Evolutionary conservation across 1,140 invertebrate genomes (phyloP), one percentile per base, ranked within the genome.

Genomic region (Eubasilissa regina): DNA sequence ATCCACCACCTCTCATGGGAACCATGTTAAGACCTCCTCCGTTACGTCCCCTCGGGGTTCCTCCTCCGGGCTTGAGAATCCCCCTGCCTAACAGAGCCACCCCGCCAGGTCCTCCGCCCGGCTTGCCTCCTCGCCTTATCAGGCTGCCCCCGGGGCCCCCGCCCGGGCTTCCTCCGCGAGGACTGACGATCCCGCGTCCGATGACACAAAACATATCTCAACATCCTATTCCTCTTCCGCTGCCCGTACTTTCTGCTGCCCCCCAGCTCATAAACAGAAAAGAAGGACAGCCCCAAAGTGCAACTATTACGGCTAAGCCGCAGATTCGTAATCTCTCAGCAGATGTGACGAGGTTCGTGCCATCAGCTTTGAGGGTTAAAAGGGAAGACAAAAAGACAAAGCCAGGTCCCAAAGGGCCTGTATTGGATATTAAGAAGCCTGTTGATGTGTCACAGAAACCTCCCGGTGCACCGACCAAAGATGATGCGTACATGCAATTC

Each of bases 401-500:
- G 87, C 45, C 79, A 78, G 83, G 66, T 83, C 84, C 3, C 86
- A 91, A 80, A 86, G 85, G 68, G 82, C 77, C 9, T 89, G 86
- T 84, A 86, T 84, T 81, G 85, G 85, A 84, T 85, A 81, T 70
- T 86, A 87, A 87, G 81, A 83, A 80, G 68, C 60, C 56, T 1
- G 56, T 58, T 15, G 79, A 81, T 47, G 74, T 25, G 6, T 17
- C 45, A 44, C 77, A 80, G 15, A 83, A 83, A 47, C 74, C 84
- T n/a, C 70, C 84, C 8, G 83, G 85, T 43, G 89, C 90, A 82
- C 93, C 93, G 51, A 98, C 95, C 48, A 99, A 99, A 87, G 98
- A 99, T 85, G 97, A 99, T 86, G 98, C 97, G 47, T 99, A 99
- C 85, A 94, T 97, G 89, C 96, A 97, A 86, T 99, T 99, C 87